Percentiles rank a stretch among this genome's conserved stretches.
These are phyloP conservation scores for Protonemura montana DNA, from an alignment of 2,888 invertebrate species.

Conservation along the genomic window DNA sequence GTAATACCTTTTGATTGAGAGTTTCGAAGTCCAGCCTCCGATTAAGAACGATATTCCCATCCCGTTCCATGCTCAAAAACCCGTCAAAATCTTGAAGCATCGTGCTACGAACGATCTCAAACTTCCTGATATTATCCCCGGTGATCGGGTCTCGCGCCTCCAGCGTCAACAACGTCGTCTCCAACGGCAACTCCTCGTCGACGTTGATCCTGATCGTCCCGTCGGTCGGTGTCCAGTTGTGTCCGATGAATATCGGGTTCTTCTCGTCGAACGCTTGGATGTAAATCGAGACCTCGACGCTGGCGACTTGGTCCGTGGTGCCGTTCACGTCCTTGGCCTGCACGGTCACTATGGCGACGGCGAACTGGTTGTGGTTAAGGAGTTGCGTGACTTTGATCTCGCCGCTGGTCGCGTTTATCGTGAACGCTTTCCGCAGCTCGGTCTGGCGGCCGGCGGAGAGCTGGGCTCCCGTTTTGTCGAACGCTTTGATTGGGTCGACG, in stretches of 20 bases:
- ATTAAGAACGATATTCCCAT: constrained; percentile 77
- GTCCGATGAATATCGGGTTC: constrained; percentile 76
- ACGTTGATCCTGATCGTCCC: constrained; percentile 72
- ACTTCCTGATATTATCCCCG: constrained; percentile 67
- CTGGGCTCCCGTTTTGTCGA: constrained; percentile 77
- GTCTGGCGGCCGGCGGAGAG: constrained; percentile 68
- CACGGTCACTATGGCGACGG: constrained; percentile 76
- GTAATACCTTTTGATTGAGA: constrained; percentile 58
- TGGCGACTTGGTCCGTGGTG: constrained; percentile 66
- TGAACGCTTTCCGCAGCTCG: constrained; percentile 72
- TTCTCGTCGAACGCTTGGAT: constrained; percentile 80
- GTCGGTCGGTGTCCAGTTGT: constrained; percentile 76
- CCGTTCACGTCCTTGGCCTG: constrained; percentile 77
- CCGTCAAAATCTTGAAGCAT: constrained; percentile 68
- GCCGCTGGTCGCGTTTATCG: constrained; percentile 74
- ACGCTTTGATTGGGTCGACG: constrained; percentile 71
- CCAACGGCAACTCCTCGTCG: constrained; percentile 80
- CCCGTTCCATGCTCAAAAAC: constrained; percentile 60
- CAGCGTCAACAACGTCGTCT: constrained; percentile 73
- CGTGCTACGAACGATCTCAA: constrained; percentile 58
- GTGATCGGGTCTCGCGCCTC: constrained; percentile 76
- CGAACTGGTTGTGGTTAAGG: constrained; percentile 53
- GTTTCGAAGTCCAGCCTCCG: constrained; percentile 81
- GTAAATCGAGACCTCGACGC: constrained; percentile 77
- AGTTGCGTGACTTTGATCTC: constrained; percentile 65